Percentiles rank a stretch among this genome's conserved stretches.
Evolutionary conservation across 2,113 vertebrate genomes (phyloP).

Genomic region (Ceyx cyanopectus): DNA sequence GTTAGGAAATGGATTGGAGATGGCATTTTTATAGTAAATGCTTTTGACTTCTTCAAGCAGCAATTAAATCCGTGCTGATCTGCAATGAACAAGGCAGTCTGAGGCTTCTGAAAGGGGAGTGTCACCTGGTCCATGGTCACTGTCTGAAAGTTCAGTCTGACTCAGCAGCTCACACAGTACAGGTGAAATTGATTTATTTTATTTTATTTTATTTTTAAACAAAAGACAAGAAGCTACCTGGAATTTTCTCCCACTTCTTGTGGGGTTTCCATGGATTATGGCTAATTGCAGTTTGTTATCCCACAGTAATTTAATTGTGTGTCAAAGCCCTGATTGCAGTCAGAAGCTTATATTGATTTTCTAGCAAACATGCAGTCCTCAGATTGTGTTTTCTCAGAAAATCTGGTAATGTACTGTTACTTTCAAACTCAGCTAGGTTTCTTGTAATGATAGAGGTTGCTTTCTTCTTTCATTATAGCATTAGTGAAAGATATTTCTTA

Average conservation of each 20-base stretch:
- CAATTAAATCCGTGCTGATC: not conserved
- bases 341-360: not conserved
- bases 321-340: not conserved
- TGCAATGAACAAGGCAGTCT: not conserved
- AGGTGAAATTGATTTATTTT: not conserved
- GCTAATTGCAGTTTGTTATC: not conserved
- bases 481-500: not conserved
- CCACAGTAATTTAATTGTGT: not conserved
- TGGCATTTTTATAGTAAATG: not conserved
- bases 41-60: not conserved
- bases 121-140: not conserved
- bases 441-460: not conserved
- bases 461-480: not conserved
- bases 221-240: not conserved
- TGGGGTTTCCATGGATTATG: not conserved
- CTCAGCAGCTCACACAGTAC: not conserved
- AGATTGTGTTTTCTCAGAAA: not conserved
- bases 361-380: not conserved
- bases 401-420: not conserved
- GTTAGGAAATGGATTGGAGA: not conserved
- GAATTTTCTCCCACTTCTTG: not conserved
- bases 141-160: not conserved
- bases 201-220: not conserved
- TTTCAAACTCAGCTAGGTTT: not conserved
- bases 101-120: not conserved